Evolutionary conservation across 1,140 invertebrate species (phyloP).

Genomic region (Diuraphis noxia): DNA sequence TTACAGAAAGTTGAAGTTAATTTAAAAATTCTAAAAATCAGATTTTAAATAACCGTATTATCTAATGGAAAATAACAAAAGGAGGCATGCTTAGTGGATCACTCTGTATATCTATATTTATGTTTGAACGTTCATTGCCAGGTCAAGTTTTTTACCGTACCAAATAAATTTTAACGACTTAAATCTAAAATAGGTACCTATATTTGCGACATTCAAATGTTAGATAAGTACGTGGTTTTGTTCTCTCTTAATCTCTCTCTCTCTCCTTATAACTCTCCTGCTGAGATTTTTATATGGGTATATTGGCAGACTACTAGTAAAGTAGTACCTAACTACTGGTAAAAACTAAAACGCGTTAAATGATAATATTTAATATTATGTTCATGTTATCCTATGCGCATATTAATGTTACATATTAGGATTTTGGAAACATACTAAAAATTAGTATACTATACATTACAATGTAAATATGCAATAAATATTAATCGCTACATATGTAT

Average conservation of each 20-base stretch:
- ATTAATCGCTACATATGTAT: background rate
- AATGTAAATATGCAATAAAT: no score
- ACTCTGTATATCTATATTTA: background rate
- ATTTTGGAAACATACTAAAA: background rate
- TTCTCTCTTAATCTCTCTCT: background rate
- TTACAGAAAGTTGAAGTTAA: no score
- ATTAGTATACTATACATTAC: no score
- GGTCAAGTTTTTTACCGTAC: background rate
- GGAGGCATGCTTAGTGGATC: background rate
- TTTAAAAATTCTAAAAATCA: no score
- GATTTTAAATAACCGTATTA: no score
- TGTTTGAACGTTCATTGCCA: background rate
- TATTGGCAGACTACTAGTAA: background rate
- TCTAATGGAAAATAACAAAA: no score
- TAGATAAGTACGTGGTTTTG: background rate
- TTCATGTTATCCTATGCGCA: background rate
- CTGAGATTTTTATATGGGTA: background rate
- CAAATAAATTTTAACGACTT: constrained; percentile 19
- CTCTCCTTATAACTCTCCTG: background rate
- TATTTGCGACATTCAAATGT: background rate
- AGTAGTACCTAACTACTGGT: background rate
- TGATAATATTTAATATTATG: no score
- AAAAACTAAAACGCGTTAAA: background rate
- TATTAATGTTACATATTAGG: background rate
- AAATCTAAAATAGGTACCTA: constrained; percentile 1